Evolutionary conservation across 1,140 invertebrate species (phyloP), one percentile per base, ranked within the genome.

Genomic region (Drosophila lacteicornis): DNA sequence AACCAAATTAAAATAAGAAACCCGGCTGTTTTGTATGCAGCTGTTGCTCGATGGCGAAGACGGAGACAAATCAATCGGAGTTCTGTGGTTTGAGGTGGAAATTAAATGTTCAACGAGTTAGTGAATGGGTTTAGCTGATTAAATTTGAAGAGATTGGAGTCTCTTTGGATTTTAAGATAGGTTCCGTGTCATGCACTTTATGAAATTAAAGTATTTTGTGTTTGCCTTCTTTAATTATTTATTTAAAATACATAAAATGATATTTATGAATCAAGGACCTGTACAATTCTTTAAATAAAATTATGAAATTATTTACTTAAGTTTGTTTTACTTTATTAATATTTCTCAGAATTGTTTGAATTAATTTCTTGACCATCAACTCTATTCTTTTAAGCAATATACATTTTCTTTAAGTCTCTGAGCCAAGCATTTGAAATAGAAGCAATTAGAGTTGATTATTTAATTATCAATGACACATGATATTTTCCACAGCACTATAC

Each of bases 1-100:
- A 84, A 84, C 73, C 58, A 75, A 88, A 86, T 88, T 88, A 86
- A 86, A 86, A 88, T 88, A 83, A 68, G 75, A 76, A 80, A 74
- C 76, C 65, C 49, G 46, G 6, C 62, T 71, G 53, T 45, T 80
- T 50, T 49, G 42, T 63, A 71, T 76, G 70, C 82, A 86, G 83
- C 82, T 76, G 79, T 61, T 86, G 65, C 56, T 49, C 22, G 42
- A n/a, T 50, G 67, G 22, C 5, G 3, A 43, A 60, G 67, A 51
- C 38, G 42, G 49, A 77, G 55, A 69, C 57, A 69, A 77, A 77
- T 77, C 75, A 69, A 77, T 73, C 69, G 27, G 53, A 50, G 11
- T 30, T 38, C 42, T 43, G 33, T 30, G 55, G 63, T 55, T 78
- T 25, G 74, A 42, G 15, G 33, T 56, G 40, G n/a, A 27, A 61